Evolutionary conservation across 2,888 invertebrate species (phyloP), one percentile per base, ranked within the genome.

Genomic region (Reticulitermes lucifugus): DNA sequence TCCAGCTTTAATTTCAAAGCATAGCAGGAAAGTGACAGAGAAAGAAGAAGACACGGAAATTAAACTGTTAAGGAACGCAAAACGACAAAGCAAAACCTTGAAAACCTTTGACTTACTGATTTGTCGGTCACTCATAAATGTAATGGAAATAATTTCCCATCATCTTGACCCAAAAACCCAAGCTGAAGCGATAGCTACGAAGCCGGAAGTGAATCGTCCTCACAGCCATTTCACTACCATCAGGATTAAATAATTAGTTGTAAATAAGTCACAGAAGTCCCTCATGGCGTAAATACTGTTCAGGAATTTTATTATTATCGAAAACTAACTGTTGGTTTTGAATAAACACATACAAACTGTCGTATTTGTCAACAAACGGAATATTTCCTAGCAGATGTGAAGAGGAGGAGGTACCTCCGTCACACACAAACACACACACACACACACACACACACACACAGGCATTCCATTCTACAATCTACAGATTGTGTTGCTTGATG

Each of bases 111-210:
- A n/a, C 65, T 25, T 65, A 65, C 12, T 60, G n/a, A n/a, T 21
- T 21, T 60, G 60, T 60, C 18, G 18, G 18, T 60, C 60, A 60
- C 60, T 60, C 35, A 35, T 4, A 35, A 4, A 35, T 3, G 35
- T 60, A 6, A 21, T 60, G n/a, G 60, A 71, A 71, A 71, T 18
- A 7, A 73, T 46, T 43, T 77, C 77, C 25, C 77, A 77, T 77
- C 77, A 46, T 77, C 77, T 51, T 77, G 77, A 77, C 77, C 77
- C 51, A 77, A 77, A 77, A 77, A 77, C 46, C 46, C 35, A 73
- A 73, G 73, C 73, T 46, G 46, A 46, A 46, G 77, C 46, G n/a
- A 77, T 46, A 41, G 12, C 41, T 5, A 46, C 12, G 77, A 77
- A 25, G 41, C 77, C 77, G 77, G 77, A 77, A 77, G 77, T 46